Percentiles rank a stretch among this genome's conserved stretches.
Evolutionary conservation across 1,140 invertebrate species (phyloP).

Genomic region (Trachymyrmex cornetzi): DNA sequence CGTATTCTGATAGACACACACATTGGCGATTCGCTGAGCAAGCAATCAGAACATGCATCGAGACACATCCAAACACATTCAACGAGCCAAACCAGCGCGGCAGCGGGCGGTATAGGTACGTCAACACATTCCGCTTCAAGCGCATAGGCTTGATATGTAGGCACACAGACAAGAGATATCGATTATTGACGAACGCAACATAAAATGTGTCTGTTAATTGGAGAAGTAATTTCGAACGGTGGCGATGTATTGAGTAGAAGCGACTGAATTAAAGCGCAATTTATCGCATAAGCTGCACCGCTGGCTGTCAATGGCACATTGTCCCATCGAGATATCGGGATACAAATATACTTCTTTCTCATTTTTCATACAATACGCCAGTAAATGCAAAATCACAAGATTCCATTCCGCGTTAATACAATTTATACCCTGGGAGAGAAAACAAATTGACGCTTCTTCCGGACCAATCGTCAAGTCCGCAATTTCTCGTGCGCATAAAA

Average conservation of each 20-base stretch:
- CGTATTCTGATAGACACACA: neutral
- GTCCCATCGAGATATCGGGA: neutral
- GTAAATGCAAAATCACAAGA: neutral
- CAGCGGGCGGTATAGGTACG: neutral
- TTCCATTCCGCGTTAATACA: neutral
- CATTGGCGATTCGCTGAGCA: conserved; percentile 24
- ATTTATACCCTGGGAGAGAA: neutral
- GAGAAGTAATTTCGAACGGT: conserved; percentile 50
- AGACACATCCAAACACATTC: conserved; percentile 23
- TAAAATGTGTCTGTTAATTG: conserved; percentile 61
- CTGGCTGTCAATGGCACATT: neutral
- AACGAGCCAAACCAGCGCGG: conserved; percentile 14
- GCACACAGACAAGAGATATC: conserved; percentile 28
- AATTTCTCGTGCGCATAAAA: neutral
- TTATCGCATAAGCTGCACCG: conserved; percentile 36
- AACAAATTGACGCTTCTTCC: neutral
- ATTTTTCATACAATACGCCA: neutral
- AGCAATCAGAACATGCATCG: conserved; percentile 54
- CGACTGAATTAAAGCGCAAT: conserved; percentile 53
- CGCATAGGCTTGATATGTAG: neutral
- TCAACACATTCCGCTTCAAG: conserved; percentile 40
- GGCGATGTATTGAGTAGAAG: conserved; percentile 30
- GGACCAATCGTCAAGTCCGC: neutral
- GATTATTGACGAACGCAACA: conserved; percentile 56
- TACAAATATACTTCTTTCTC: neutral